These are phyloP conservation scores for Erpetoichthys calabaricus DNA, from an alignment of 2,797 vertebrate genomes.

Conservation along the genomic window DNA sequence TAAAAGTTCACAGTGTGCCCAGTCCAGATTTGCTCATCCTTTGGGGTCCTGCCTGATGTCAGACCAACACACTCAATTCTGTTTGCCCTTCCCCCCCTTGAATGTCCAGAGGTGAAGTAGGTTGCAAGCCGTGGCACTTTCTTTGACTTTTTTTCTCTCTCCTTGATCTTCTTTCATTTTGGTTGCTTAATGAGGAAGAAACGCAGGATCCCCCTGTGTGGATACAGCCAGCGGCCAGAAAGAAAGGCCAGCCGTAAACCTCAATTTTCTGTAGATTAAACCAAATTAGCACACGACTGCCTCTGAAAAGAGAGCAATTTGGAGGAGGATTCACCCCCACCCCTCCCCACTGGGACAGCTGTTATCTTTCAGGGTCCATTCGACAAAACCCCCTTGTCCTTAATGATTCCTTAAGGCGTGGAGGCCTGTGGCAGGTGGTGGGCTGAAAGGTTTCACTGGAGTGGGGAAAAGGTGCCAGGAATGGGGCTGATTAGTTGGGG, in stretches of 20 bases:
- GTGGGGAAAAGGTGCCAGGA: constrained; percentile 8
- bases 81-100: background rate
- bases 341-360: constrained; percentile 27
- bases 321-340: constrained; percentile 19
- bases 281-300: constrained; percentile 44
- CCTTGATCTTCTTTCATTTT: constrained; percentile 16
- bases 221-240: constrained; percentile 22
- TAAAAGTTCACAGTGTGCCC: too few relatives aligned
- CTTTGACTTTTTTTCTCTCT: constrained; percentile 16
- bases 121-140: too few relatives aligned
- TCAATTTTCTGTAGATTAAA: constrained; percentile 45
- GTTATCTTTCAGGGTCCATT: constrained; percentile 28
- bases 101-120: too few relatives aligned
- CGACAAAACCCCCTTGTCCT: constrained; percentile 15
- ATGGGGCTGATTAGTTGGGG: constrained; percentile 17
- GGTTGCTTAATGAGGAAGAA: constrained; percentile 18
- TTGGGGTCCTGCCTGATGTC: too few relatives aligned
- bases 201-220: constrained; percentile 29
- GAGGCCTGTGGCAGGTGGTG: constrained; percentile 32
- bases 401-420: constrained; percentile 46
- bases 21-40: too few relatives aligned
- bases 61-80: background rate
- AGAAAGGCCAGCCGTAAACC: constrained; percentile 23
- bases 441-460: constrained; percentile 27
- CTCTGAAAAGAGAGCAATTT: constrained; percentile 29